Evolutionary conservation across 2,888 invertebrate species (phyloP), one percentile per base, ranked within the genome.

Genomic region (Lomographa bimaculata): DNA sequence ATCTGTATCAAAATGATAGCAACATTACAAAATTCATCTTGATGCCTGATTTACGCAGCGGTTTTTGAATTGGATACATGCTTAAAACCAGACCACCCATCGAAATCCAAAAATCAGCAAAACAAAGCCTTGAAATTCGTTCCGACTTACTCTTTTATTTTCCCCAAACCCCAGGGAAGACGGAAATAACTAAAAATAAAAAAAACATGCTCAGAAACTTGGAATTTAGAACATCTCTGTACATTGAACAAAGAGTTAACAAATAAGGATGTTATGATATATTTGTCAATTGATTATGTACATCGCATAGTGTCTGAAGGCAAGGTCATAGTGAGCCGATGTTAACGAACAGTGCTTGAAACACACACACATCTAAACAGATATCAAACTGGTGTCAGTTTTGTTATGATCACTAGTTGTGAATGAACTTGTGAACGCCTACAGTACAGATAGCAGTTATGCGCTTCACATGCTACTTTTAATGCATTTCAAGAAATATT

Each of bases 161-260:
- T 69, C 80, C 80, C 79, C 79, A 70, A 79, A 74, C 64, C 80
- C 78, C 75, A 68, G 73, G 66, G 66, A 72, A 76, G 80, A 70
- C 66, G 70, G 81, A 79, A 87, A 80, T 70, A 89, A 86, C 85
- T 83, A 85, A 84, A 85, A 86, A 76, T 71, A 77, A 77, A 74
- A 78, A 71, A 73, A 60, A 59, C 26, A 50, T 46, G 52, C 52
- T 52, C 30, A 45, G 27, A 49, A 48, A 46, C 37, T 50, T 54
- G 20, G 45, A 36, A 43, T 20, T 24, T 7, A 30, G 45, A 34
- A 33, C 21, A n/a, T n/a, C n/a, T n/a, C n/a, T n/a, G n/a, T n/a
- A n/a, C n/a, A n/a, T n/a, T n/a, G n/a, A n/a, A n/a, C n/a, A n/a
- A n/a, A n/a, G n/a, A n/a, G n/a, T n/a, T n/a, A n/a, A n/a, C n/a